Evolutionary conservation across 2,888 invertebrate genomes (phyloP).

Genomic region (Agrotis clavis): DNA sequence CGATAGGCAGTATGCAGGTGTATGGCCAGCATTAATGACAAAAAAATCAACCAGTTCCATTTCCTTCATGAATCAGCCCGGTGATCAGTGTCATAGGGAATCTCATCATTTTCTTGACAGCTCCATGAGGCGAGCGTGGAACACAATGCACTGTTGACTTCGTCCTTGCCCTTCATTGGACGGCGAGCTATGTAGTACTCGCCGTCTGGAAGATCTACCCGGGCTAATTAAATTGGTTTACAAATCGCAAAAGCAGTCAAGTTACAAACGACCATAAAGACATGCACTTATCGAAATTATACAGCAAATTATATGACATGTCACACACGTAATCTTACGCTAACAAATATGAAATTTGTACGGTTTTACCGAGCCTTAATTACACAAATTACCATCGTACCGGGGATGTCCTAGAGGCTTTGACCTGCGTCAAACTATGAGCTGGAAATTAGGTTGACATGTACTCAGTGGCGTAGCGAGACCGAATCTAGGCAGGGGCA

Average conservation of each 20-base stretch:
- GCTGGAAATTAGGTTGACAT: constrained; percentile 28
- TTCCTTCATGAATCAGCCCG: too few species aligned
- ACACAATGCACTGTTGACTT: too few species aligned
- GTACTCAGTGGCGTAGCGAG: not conserved
- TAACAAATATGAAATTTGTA: constrained; percentile 28
- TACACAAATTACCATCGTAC: constrained; percentile 32
- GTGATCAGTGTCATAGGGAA: too few species aligned
- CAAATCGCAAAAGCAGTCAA: not conserved
- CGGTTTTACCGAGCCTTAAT: constrained; percentile 54
- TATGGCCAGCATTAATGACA: too few species aligned
- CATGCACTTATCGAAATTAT: constrained; percentile 41
- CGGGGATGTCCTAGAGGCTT: constrained; percentile 40
- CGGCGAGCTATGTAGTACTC: too few species aligned
- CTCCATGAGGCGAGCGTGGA: too few species aligned
- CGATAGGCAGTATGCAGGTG: too few species aligned
- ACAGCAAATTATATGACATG: constrained; percentile 34
- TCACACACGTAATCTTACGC: constrained; percentile 14
- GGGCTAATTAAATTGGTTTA: not conserved
- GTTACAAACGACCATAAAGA: constrained; percentile 1
- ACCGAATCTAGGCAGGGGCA: too few species aligned
- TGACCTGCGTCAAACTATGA: constrained; percentile 38
- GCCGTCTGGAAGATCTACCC: too few species aligned
- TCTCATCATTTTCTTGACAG: too few species aligned
- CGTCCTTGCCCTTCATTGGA: too few species aligned
- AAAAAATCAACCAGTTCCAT: too few species aligned